Evolutionary conservation across 2,888 invertebrate genomes (phyloP).

Genomic region (Epistrophe eligans): DNA sequence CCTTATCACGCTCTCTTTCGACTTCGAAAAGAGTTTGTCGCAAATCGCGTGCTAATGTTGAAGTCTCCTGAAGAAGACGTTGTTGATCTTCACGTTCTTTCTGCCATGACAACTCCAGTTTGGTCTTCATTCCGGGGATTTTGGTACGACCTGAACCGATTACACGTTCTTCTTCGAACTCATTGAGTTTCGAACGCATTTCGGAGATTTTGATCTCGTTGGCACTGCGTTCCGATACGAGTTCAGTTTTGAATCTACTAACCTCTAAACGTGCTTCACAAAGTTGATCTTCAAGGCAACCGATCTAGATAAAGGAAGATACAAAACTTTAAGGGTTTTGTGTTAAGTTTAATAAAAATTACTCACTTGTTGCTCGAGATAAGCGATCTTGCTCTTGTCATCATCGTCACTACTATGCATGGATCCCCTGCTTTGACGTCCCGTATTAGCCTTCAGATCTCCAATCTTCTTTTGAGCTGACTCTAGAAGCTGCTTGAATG

Average conservation of each 20-base stretch:
- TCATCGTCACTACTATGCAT: conserved; percentile 91
- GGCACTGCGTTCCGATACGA: conserved; percentile 94
- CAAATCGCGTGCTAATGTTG: conserved; percentile 93
- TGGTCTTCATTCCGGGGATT: conserved; percentile 93
- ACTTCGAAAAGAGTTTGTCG: conserved; percentile 95
- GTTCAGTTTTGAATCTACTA: conserved; percentile 93
- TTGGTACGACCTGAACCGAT: conserved; percentile 93
- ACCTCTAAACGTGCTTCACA: conserved; percentile 92
- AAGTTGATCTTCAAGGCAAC: conserved; percentile 94
- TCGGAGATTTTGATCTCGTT: conserved; percentile 94
- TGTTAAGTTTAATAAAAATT: neutral
- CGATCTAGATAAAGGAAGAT: conserved; percentile 83
- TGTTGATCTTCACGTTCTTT: conserved; percentile 97
- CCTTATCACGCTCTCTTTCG: conserved; percentile 95
- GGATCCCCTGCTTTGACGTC: conserved; percentile 86
- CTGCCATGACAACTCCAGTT: conserved; percentile 96
- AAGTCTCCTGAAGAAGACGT: conserved; percentile 94
- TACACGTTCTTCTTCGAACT: conserved; percentile 94
- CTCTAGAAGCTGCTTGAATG: conserved; percentile 95
- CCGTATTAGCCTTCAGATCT: conserved; percentile 87
- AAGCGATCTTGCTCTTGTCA: conserved; percentile 88
- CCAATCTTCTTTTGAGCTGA: conserved; percentile 93
- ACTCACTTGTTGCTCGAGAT: conserved; percentile 90
- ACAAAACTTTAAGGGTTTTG: neutral
- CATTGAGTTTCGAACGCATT: conserved; percentile 90